phyloP scores from a whole-genome alignment of 2,888 invertebrate genomes.

The Pollenia amentaria region DNA sequence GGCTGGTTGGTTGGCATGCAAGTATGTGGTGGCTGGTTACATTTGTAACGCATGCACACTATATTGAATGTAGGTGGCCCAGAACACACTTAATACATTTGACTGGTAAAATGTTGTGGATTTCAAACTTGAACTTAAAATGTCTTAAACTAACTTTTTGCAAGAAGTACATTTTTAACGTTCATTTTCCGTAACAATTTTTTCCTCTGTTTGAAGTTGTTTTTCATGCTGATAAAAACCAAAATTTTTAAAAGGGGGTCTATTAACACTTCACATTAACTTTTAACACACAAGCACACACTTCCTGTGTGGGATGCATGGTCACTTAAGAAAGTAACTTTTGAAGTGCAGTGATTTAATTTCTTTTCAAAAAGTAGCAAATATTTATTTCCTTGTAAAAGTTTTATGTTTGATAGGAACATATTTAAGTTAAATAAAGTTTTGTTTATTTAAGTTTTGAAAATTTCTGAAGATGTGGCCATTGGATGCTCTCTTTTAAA shows the following conservation, averaged over 20 bases:
- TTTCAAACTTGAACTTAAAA: conserved; percentile 36
- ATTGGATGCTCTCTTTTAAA: too few species aligned
- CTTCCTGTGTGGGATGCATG: too few species aligned
- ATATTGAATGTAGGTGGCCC: not conserved
- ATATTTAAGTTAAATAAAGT: too few species aligned
- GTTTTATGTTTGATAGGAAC: too few species aligned
- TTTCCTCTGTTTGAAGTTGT: not conserved
- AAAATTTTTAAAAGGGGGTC: not conserved
- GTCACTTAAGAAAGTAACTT: too few species aligned
- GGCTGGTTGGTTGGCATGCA: not conserved
- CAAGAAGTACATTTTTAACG: conserved; percentile 19
- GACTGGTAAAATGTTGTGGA: conserved; percentile 32
- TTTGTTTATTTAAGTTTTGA: too few species aligned
- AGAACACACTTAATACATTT: not conserved
- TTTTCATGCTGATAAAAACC: not conserved
- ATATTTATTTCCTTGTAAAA: too few species aligned
- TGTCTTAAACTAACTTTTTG: conserved; percentile 29
- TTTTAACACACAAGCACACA: too few species aligned
- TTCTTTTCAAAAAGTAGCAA: too few species aligned
- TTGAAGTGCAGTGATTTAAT: too few species aligned
- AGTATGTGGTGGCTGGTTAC: conserved; percentile 6
- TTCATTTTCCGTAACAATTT: conserved; percentile 5
- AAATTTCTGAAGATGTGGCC: too few species aligned
- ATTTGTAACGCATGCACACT: not conserved
- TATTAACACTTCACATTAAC: conserved; percentile 21